Percentiles rank a stretch among this genome's conserved stretches.
Conservation (phyloP, 2,113 vertebrate species). For the Ovibos moschatus region DNA sequence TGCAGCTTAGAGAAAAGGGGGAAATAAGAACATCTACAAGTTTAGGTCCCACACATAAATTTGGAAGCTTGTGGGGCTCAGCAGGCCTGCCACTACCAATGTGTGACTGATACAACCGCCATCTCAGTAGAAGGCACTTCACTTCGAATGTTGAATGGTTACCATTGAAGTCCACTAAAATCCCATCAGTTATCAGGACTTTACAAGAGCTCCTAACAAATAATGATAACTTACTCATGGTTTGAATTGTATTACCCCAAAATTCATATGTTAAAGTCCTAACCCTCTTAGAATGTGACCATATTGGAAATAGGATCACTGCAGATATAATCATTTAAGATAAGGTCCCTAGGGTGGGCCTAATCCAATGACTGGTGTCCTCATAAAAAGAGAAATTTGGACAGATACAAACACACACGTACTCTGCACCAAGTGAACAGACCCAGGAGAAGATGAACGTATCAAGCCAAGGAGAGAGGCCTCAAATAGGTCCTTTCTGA, state of each 20-base stretch:
- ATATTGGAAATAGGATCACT: constrained; percentile 14
- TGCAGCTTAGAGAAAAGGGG: not conserved
- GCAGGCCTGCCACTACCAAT: not conserved
- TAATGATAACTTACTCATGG: not conserved
- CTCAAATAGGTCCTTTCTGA: not conserved
- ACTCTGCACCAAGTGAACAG: not conserved
- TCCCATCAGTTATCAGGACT: not conserved
- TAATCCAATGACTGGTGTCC: not conserved
- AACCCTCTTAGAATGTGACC: not conserved
- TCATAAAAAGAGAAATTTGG: not conserved
- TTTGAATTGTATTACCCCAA: not conserved
- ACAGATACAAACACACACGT: not conserved
- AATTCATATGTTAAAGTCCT: not conserved
- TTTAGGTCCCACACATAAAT: not conserved
- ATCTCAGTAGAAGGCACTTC: not conserved
- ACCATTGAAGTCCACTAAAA: not conserved
- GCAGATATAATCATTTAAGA: constrained; percentile 23
- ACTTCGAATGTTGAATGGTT: not conserved
- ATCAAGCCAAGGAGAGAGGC: not conserved
- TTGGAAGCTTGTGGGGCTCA: not conserved
- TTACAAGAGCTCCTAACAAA: not conserved
- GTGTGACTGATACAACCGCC: not conserved
- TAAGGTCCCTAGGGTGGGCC: constrained; percentile 6
- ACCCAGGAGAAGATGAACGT: not conserved
- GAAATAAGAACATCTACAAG: not conserved